Evolutionary conservation across 2,113 vertebrate genomes (phyloP), one percentile per base, ranked within the genome.

Genomic region (Petromus typicus): DNA sequence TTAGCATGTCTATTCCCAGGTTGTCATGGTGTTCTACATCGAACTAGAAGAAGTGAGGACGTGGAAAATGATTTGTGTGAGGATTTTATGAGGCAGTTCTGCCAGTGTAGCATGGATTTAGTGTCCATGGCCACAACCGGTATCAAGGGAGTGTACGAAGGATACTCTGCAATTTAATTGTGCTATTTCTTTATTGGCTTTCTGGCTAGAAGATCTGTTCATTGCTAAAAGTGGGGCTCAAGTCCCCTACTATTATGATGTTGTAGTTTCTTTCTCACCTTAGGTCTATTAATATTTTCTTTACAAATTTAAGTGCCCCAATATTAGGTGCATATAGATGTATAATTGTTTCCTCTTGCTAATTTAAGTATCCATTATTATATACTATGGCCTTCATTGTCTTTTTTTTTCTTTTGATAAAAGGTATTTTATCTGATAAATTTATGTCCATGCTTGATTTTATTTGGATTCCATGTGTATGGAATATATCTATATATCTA

Each of bases 11-110:
- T 87, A 5, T 57, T 20, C 4, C 22, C 86, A 84, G 40, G 18
- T 80, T 87, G 4, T 59, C 30, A 43, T 85, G 32, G 14, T 91
- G 20, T 71, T 93, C 61, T 93, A 59, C 18, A n/a, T 91, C 30
- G 81, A 75, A 25, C 27, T 91, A 11, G 54, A 73, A 87, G 37
- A 90, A 90, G 59, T 86, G 85, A 82, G n/a, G 80, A 63, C 40
- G 18, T n/a, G 25, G 59, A 87, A 56, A 88, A 71, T 92, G n/a
- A 94, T 37, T 25, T 45, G 20, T 81, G 23, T 93, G 83, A 34
- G 9, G 40, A 56, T 89, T 79, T 81, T 59, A 51, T 89, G 67
- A 83, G 3, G 11, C 34, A 45, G 40, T 22, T 86, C 56, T 71
- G 4, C 34, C 37, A 17, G 57, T 63, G 5, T 79, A 83, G 16